phyloP scores from a whole-genome alignment of 2,797 vertebrate genomes.

The Tokudaia tokunoshimensis region DNA sequence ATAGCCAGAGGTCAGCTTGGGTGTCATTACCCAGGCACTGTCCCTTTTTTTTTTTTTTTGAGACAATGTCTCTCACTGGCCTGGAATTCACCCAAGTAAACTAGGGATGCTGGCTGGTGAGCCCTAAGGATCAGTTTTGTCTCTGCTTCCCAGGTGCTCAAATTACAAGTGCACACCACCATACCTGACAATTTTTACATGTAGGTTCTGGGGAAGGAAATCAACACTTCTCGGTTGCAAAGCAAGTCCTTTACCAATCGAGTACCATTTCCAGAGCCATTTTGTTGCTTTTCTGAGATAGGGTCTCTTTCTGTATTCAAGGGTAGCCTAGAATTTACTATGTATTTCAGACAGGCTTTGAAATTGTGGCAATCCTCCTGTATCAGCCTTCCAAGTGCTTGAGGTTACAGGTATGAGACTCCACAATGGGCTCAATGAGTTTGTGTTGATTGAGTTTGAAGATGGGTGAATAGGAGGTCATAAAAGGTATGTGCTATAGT shows the following conservation, averaged over 20 bases:
- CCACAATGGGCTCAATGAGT: neutral
- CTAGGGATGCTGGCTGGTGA: too few relatives aligned
- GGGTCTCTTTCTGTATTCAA: neutral
- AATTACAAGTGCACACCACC: neutral
- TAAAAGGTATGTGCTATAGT: neutral
- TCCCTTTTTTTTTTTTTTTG: too few relatives aligned
- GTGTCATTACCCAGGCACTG: too few relatives aligned
- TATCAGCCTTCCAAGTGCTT: too few relatives aligned
- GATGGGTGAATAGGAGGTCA: neutral
- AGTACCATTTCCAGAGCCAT: neutral
- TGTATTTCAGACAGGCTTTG: neutral
- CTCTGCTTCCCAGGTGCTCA: neutral
- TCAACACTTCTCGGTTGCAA: neutral
- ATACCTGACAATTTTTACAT: neutral
- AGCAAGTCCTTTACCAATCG: neutral
- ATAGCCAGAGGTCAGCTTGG: neutral
- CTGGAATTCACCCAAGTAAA: too few relatives aligned
- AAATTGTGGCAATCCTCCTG: neutral
- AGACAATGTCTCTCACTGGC: too few relatives aligned
- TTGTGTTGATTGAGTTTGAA: conserved; percentile 18
- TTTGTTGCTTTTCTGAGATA: neutral
- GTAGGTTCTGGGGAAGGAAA: neutral
- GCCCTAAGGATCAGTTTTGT: neutral
- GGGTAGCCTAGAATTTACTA: neutral
- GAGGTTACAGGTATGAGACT: neutral